phyloP scores from a whole-genome alignment of 1,140 invertebrate species.

The Heliconius congener region DNA sequence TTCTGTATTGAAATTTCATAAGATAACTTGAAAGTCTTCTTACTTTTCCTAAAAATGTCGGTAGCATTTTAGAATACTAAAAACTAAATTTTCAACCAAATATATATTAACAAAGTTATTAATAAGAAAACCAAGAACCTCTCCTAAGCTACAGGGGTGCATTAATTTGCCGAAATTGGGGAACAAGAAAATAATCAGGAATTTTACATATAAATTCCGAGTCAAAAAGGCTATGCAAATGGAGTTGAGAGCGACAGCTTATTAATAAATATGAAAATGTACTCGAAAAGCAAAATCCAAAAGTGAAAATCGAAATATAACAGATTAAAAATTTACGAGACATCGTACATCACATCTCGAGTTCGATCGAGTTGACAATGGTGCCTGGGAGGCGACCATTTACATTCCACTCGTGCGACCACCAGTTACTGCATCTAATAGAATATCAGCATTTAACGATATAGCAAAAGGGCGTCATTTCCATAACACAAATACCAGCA shows the following conservation, averaged over 20 bases:
- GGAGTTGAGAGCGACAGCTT: background rate
- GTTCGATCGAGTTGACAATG: background rate
- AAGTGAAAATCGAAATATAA: background rate
- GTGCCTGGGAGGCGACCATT: constrained; percentile 28
- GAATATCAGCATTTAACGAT: constrained; percentile 47
- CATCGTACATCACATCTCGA: background rate
- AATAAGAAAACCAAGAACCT: background rate
- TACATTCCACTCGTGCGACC: constrained; percentile 28
- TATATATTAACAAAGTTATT: background rate
- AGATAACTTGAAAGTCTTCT: background rate
- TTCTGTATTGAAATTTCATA: background rate
- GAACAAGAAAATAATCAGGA: too few species aligned
- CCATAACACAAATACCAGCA: constrained; percentile 71
- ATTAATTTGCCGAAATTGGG: too few species aligned
- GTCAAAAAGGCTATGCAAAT: too few species aligned
- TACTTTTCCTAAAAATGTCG: background rate
- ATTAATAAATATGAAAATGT: background rate
- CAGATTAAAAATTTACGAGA: background rate
- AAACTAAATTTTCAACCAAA: background rate
- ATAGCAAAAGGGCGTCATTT: constrained; percentile 66
- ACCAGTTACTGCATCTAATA: constrained; percentile 31
- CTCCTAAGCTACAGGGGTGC: too few species aligned
- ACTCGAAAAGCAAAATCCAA: background rate
- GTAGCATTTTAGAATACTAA: background rate
- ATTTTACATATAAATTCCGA: too few species aligned